These are phyloP conservation scores for Coracopsis vasa DNA, from an alignment of 2,113 vertebrate genomes.

Conservation along the genomic window DNA sequence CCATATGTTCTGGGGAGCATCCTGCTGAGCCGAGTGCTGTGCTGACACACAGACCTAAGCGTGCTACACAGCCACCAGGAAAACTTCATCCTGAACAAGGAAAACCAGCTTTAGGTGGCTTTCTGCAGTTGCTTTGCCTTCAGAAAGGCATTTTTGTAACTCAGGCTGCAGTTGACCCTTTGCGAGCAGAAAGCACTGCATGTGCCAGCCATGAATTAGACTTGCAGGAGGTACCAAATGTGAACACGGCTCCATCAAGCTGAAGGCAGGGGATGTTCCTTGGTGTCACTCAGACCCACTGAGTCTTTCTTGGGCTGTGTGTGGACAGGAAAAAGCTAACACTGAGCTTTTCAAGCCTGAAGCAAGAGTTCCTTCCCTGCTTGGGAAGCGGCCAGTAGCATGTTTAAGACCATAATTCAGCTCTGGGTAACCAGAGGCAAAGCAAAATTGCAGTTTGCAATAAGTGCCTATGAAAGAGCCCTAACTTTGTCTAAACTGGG, in stretches of 20 bases:
- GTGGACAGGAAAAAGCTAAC: neutral
- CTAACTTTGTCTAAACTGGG: neutral
- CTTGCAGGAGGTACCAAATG: neutral
- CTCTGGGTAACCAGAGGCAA: neutral
- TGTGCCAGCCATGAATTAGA: neutral
- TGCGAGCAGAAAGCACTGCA: neutral
- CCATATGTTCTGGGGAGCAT: neutral
- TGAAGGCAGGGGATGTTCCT: neutral
- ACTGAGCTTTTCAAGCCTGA: neutral
- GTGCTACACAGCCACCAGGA: rapidly evolving
- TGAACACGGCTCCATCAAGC: neutral
- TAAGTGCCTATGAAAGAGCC: neutral
- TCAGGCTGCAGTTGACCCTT: neutral
- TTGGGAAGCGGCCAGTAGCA: neutral
- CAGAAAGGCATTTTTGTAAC: neutral
- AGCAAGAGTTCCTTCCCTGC: neutral
- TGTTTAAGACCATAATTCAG: neutral
- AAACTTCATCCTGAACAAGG: neutral
- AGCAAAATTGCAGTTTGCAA: neutral
- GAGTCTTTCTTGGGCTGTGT: neutral
- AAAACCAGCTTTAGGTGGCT: neutral
- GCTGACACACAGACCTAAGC: neutral
- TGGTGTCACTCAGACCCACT: rapidly evolving
- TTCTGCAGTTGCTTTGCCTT: neutral
- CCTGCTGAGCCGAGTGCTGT: neutral